Evolutionary conservation across 2,888 invertebrate species (phyloP).

Genomic region (Hemicrepidius hirtus): DNA sequence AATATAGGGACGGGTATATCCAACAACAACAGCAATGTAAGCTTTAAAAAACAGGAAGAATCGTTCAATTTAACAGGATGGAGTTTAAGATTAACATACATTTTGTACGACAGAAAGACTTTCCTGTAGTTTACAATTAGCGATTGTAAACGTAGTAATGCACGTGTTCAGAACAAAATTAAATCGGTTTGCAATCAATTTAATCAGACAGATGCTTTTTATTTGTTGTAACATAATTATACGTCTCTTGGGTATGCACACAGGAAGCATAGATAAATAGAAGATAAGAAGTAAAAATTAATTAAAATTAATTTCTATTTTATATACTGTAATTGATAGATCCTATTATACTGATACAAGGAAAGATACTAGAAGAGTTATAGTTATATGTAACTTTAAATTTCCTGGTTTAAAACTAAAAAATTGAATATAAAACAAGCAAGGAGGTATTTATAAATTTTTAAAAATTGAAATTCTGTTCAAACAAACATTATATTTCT

Average conservation of each 20-base stretch:
- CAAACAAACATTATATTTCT: not conserved
- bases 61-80: too few relatives aligned
- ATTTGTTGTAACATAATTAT: slow-evolving; percentile 18
- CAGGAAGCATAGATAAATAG: slow-evolving; percentile 29
- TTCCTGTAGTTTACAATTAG: not conserved
- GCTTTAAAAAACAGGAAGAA: too few relatives aligned
- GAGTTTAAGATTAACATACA: not conserved
- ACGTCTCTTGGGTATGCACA: not conserved
- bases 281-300: slow-evolving; percentile 24
- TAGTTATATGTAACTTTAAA: not conserved
- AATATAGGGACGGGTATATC: too few relatives aligned
- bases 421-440: not conserved
- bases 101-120: too few relatives aligned
- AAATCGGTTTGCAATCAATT: slow-evolving; percentile 19
- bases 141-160: not conserved
- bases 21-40: too few relatives aligned
- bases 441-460: slow-evolving; percentile 8
- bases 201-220: slow-evolving; percentile 10
- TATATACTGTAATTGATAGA: slow-evolving; percentile 32
- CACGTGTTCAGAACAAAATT: not conserved
- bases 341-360: slow-evolving; percentile 25
- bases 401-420: slow-evolving; percentile 11
- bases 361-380: slow-evolving; percentile 14
- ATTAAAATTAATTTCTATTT: slow-evolving; percentile 38
- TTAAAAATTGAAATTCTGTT: slow-evolving; percentile 7